A percentile compares a stretch with the other conserved stretches of the same genome.
Evolutionary conservation across 2,888 invertebrate genomes (phyloP).

Genomic region (Epinotia demarniana): DNA sequence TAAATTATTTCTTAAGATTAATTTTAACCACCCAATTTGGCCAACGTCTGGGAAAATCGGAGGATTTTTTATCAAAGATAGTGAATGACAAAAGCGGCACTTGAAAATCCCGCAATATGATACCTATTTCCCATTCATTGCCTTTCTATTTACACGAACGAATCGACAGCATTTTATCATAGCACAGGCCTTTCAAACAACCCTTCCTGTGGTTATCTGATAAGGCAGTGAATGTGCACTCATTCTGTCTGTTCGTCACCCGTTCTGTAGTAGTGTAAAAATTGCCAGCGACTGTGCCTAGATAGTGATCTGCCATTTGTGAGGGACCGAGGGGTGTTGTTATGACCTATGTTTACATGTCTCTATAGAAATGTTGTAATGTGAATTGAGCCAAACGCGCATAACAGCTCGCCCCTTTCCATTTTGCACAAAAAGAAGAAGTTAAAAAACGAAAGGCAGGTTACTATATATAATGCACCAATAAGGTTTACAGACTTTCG

Average conservation of each 20-base stretch:
- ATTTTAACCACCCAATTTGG: neutral
- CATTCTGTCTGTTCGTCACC: conserved; percentile 79
- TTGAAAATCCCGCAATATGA: conserved; percentile 67
- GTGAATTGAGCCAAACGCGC: conserved; percentile 11
- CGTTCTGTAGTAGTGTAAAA: conserved; percentile 81
- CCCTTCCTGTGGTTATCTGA: conserved; percentile 80
- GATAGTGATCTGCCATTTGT: conserved; percentile 81
- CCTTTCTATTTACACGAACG: conserved; percentile 74
- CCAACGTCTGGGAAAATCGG: neutral
- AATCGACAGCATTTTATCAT: conserved; percentile 80
- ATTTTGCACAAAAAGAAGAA: neutral
- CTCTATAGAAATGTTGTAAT: conserved; percentile 18
- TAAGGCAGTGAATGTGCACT: conserved; percentile 77
- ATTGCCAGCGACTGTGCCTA: conserved; percentile 79
- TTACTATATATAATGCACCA: conserved; percentile 27
- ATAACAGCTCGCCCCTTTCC: neutral
- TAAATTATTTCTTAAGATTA: too few relatives aligned
- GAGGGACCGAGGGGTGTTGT: conserved; percentile 57
- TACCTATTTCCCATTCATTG: conserved; percentile 79
- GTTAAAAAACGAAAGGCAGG: conserved; percentile 8
- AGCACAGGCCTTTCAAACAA: conserved; percentile 73
- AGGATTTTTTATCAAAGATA: conserved; percentile 3
- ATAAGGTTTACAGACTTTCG: conserved; percentile 42
- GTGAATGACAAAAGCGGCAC: conserved; percentile 47
- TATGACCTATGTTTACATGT: conserved; percentile 54